Evolutionary conservation across 2,888 invertebrate genomes (phyloP), one percentile per base, ranked within the genome.

Genomic region (Sceliomorpha sp.): DNA sequence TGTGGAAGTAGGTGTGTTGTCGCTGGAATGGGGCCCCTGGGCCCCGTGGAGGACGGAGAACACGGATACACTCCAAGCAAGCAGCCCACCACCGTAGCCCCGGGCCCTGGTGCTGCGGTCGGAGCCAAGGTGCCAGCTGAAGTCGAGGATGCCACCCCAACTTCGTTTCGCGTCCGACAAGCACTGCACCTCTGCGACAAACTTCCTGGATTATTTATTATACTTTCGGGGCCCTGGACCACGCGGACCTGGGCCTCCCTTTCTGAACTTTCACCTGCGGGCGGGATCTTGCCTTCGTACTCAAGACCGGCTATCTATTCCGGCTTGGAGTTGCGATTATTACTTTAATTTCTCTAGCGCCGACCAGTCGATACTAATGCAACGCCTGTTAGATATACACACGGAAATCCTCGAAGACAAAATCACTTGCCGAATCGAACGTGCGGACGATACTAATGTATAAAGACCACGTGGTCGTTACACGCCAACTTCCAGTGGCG

Each of bases 41-140:
- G 84, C 85, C 85, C 84, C 84, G 83, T 80, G 74, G 84, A 85
- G 70, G 80, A 76, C 75, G 82, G 76, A 77, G 86, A 84, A 77
- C 83, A 84, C 79, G 87, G 87, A 78, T 87, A 87, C 79, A 87
- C 87, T 77, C 88, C 87, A 83, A 88, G 82, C 74, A 88, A 80
- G 78, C 88, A 88, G 73, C 88, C 86, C 80, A 87, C 87, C 81
- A 88, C 84, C 73, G 86, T 80, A 79, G 87, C 80, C 79, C 82
- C 87, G 81, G 87, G 84, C 79, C 85, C 86, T 81, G 85, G 77
- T 80, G 82, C 80, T 80, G 83, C 79, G 77, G 81, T 83, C 74
- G 85, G 86, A 84, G 86, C 81, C 85, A 86, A 86, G 77, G 79
- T 72, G 77, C 82, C 82, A 60, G 55, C 32, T 71, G 80, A 75